A percentile compares a stretch with the other conserved stretches of the same genome.
phyloP scores from a whole-genome alignment of 2,888 invertebrate species.

The Nomada fabriciana region DNA sequence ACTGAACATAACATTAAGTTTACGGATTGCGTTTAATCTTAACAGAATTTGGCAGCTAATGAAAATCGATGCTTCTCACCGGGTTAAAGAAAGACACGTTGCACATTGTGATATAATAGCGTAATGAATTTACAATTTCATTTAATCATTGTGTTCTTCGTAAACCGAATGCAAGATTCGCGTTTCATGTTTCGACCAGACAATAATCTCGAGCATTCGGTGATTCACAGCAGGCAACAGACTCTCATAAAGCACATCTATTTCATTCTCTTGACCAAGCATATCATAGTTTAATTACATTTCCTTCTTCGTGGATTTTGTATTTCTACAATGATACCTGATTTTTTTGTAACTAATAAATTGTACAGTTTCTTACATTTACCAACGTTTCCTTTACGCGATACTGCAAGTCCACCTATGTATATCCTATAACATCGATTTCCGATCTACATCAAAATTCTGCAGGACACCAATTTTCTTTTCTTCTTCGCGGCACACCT shows the following conservation, averaged over 20 bases:
- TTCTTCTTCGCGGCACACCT: neutral
- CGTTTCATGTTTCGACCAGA: slow-evolving; percentile 22
- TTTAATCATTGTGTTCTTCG: slow-evolving; percentile 15
- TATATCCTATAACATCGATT: too few species aligned
- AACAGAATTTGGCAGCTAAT: slow-evolving; percentile 3
- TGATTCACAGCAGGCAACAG: slow-evolving; percentile 4
- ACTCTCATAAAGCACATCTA: slow-evolving; percentile 1
- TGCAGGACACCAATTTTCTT: neutral
- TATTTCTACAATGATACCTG: slow-evolving; percentile 60
- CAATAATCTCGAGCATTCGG: slow-evolving; percentile 36
- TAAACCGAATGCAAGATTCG: neutral
- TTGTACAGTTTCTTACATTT: slow-evolving; percentile 57
- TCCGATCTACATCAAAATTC: too few species aligned
- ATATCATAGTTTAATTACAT: slow-evolving; percentile 40
- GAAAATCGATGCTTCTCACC: slow-evolving; percentile 41
- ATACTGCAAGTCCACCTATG: too few species aligned
- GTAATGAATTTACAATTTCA: slow-evolving; percentile 78
- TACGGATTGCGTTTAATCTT: slow-evolving; percentile 11
- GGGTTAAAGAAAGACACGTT: slow-evolving; percentile 34
- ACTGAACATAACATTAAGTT: slow-evolving; percentile 42
- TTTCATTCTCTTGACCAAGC: slow-evolving; percentile 19
- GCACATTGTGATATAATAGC: slow-evolving; percentile 71
- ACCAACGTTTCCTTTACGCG: neutral
- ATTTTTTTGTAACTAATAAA: slow-evolving; percentile 61
- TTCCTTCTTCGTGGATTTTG: slow-evolving; percentile 43